Base-by-base conservation (phyloP, 2,797 vertebrate genomes). In the Lepilemur septentrionalis region DNA sequence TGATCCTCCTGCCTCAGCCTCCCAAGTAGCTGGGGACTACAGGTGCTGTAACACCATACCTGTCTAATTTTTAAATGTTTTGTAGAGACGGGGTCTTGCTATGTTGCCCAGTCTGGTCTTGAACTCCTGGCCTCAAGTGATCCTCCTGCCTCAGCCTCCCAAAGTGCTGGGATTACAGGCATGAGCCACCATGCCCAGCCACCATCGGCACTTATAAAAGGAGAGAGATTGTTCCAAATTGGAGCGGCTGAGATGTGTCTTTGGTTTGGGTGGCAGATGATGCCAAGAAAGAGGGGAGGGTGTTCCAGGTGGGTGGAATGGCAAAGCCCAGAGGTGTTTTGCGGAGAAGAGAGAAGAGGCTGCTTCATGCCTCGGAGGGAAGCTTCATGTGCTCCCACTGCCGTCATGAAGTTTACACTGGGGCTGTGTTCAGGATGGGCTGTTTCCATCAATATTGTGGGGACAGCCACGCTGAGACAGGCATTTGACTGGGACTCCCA, bases 401-500 rank as follows among this genome's bases (percentile, higher is more conserved):
- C 22, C n/a, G 1, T 59, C 35, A 13, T 4, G 17, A 32, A 55
- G 65, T 15, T 28, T 4, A 79, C 15, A 0, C 2, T 4, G 43
- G 46, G 65, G 59, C 48, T 46, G n/a, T 28, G 28, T 48, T 75
- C 52, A 8, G 35, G 48, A 5, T 11, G 57, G 65, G 28, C 41
- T 35, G 7, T 67, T 73, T 67, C 41, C 18, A 18, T 18, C 30
- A 9, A 9, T 41, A 7, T 1, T 20, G n/a, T 50, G 38, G 20
- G 35, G 10, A 52, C 43, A 38, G 43, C 23, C 18, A 57, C 41
- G 63, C 43, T 3, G 61, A 38, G 46, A 52, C 52, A 41, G 76
- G 76, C 38, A 10, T 30, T 28, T 78, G 20, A 12, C 15, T 46
- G 55, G 80, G 61, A 28, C 50, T 46, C 52, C 46, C 12, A 2